A percentile compares a stretch with the other conserved stretches of the same genome.
Conservation (phyloP, 2,888 invertebrate species). For the Eupsilia transversa region DNA sequence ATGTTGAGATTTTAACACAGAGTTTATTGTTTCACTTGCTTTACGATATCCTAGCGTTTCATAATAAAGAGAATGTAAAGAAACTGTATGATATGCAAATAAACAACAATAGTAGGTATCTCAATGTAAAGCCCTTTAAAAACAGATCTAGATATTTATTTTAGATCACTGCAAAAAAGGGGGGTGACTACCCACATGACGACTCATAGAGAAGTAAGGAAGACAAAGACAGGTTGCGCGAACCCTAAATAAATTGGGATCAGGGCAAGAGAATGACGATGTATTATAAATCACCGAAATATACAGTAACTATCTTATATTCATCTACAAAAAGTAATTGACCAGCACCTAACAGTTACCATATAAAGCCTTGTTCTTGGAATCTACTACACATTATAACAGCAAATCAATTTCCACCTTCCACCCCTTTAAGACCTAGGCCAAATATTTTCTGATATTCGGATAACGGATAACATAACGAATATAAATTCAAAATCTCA, state of each 20-base stretch:
- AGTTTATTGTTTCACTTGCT: slow-evolving; percentile 40
- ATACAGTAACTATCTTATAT: not conserved
- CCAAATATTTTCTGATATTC: too few relatives aligned
- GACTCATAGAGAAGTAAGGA: too few relatives aligned
- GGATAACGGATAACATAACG: too few relatives aligned
- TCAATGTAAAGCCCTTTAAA: not conserved
- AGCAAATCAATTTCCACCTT: too few relatives aligned
- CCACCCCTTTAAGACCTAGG: too few relatives aligned
- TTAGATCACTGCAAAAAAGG: not conserved
- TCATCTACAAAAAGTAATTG: not conserved
- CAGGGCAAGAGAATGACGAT: too few relatives aligned
- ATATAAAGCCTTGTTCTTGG: not conserved
- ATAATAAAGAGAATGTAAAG: slow-evolving; percentile 32
- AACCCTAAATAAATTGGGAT: too few relatives aligned
- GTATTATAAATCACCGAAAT: not conserved
- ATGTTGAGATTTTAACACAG: slow-evolving; percentile 35
- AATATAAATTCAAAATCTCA: too few relatives aligned
- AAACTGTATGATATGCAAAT: slow-evolving; percentile 23
- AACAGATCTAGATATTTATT: not conserved
- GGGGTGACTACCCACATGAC: too few relatives aligned
- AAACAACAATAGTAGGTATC: slow-evolving; percentile 20
- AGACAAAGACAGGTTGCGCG: too few relatives aligned
- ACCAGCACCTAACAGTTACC: not conserved
- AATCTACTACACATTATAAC: too few relatives aligned
- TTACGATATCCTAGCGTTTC: slow-evolving; percentile 34